Evolutionary conservation across 2,113 vertebrate species (phyloP).

Genomic region (Cynopterus brachyotis): DNA sequence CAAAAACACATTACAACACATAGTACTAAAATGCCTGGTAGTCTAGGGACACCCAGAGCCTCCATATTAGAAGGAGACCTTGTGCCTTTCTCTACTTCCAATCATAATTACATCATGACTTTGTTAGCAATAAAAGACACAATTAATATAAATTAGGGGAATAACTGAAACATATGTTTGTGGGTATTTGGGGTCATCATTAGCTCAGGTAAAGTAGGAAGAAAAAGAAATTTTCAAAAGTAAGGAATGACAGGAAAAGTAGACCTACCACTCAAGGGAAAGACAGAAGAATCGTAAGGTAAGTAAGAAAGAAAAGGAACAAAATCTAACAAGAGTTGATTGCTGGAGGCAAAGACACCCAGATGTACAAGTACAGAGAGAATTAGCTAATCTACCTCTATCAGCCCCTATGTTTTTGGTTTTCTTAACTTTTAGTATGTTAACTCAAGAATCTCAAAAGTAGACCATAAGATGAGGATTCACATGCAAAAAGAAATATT

Average conservation of each 20-base stretch:
- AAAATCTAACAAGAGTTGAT: neutral
- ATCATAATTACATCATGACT: neutral
- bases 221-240: neutral
- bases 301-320: neutral
- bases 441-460: neutral
- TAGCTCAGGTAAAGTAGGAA: neutral
- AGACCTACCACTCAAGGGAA: neutral
- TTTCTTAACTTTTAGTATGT: neutral
- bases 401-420: neutral
- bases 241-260: neutral
- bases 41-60: neutral
- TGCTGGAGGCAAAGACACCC: neutral
- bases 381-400: neutral
- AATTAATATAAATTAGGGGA: neutral
- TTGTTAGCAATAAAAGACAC: neutral
- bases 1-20: neutral
- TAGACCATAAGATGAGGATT: neutral
- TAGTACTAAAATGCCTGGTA: neutral
- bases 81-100: neutral
- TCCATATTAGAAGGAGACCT: neutral
- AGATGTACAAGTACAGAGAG: neutral
- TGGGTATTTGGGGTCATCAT: neutral
- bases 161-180: neutral
- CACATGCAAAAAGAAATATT: neutral
- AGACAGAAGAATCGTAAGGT: neutral